Evolutionary conservation across 2,888 invertebrate genomes (phyloP).

Genomic region (Parochlus steinenii): DNA sequence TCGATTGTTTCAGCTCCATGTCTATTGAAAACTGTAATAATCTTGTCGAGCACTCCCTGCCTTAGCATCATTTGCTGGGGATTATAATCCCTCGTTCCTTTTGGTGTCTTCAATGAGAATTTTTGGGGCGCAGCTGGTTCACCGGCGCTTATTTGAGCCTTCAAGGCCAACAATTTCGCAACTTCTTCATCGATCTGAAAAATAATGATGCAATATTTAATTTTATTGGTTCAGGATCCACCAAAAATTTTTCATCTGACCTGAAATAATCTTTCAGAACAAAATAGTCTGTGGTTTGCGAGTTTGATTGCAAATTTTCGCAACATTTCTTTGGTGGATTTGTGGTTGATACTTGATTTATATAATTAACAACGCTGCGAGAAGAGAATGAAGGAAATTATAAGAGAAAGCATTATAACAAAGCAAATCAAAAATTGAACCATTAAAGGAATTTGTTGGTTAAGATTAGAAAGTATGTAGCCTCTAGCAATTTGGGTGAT

Average conservation of each 20-base stretch:
- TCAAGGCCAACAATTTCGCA: conserved; percentile 60
- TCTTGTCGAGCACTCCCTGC: conserved; percentile 68
- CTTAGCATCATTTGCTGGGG: conserved; percentile 92
- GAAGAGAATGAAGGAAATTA: no score
- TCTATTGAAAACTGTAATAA: conserved; percentile 77
- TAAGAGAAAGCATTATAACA: no score
- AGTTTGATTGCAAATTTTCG: background rate
- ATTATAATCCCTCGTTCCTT: conserved; percentile 87
- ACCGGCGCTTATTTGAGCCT: conserved; percentile 51
- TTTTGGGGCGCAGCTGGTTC: conserved; percentile 43
- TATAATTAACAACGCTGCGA: background rate
- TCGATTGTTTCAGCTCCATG: conserved; percentile 98
- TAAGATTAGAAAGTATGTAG: no score
- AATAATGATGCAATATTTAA: background rate
- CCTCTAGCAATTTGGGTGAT: no score
- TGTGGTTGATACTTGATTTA: no score
- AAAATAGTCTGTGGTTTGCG: conserved; percentile 14
- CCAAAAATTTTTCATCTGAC: conserved; percentile 24
- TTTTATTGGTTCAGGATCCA: conserved; percentile 7
- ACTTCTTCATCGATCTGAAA: conserved; percentile 72
- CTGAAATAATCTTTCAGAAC: conserved; percentile 23
- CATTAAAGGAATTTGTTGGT: no score
- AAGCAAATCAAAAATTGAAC: no score
- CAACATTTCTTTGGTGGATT: background rate
- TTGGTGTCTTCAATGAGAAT: conserved; percentile 76